phyloP scores from a whole-genome alignment of 1,140 invertebrate genomes.

The Probaryconus sp. region DNA sequence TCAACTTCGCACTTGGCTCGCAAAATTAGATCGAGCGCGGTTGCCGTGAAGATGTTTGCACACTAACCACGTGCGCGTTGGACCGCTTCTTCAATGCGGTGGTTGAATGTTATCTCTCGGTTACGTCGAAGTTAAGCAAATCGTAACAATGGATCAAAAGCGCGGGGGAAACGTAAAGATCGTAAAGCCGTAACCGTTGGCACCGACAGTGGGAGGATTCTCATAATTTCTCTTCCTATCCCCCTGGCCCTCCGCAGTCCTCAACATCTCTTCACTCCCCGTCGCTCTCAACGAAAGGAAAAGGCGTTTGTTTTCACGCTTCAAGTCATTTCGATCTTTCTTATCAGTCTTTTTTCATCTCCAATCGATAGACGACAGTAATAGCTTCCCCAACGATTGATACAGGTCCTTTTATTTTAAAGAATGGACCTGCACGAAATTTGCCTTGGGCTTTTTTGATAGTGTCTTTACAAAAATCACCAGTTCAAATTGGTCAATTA shows the following conservation, averaged over 20 bases:
- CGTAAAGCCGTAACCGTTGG: conserved; percentile 40
- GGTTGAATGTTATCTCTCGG: conserved; percentile 55
- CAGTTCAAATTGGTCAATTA: too few species aligned
- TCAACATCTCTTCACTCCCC: too few species aligned
- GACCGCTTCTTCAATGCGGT: conserved; percentile 49
- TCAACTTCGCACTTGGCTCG: conserved; percentile 29
- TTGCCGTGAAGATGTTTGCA: conserved; percentile 18
- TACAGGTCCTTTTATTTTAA: background rate
- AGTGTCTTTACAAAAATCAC: too few species aligned
- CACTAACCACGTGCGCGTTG: conserved; percentile 52
- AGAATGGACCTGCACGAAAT: background rate
- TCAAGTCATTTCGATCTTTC: conserved; percentile 37
- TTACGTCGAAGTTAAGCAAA: conserved; percentile 62
- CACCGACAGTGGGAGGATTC: conserved; percentile 61
- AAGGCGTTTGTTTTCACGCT: conserved; percentile 55
- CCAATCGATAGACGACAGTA: conserved; percentile 19
- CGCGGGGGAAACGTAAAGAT: conserved; percentile 56
- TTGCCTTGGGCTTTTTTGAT: too few species aligned
- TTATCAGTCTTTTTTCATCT: conserved; percentile 25
- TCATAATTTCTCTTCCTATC: conserved; percentile 67
- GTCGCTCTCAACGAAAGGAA: conserved; percentile 50
- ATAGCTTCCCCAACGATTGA: conserved; percentile 13
- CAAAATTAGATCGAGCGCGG: conserved; percentile 26
- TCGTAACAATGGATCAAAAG: conserved; percentile 60
- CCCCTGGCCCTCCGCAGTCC: conserved; percentile 11